Evolutionary conservation across 2,797 vertebrate genomes (phyloP).

Genomic region (Poecile montanus): DNA sequence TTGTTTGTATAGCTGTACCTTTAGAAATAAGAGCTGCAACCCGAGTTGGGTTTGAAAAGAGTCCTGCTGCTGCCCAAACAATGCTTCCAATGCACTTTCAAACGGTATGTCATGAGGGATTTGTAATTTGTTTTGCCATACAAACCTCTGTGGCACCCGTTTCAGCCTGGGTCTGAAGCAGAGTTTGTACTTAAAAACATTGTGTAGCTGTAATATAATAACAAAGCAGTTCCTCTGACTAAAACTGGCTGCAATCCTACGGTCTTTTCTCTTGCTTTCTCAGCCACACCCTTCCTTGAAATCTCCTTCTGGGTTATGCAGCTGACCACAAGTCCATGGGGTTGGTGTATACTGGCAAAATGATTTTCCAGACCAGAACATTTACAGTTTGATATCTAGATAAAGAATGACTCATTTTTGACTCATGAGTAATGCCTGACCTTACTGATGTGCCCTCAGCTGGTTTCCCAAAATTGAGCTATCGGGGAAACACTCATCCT

Average conservation of each 20-base stretch:
- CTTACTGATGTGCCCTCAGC: background rate
- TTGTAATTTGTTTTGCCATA: constrained; percentile 27
- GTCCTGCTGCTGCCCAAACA: constrained; percentile 34
- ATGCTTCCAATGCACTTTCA: constrained; percentile 33
- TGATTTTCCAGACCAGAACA: constrained; percentile 24
- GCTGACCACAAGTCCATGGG: background rate
- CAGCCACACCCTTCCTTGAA: constrained; percentile 51
- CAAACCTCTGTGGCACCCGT: background rate
- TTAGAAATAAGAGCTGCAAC: constrained; percentile 8
- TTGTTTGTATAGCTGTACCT: constrained; percentile 39
- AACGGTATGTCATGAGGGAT: constrained; percentile 1
- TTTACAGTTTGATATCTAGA: constrained; percentile 17
- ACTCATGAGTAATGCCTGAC: constrained; percentile 1
- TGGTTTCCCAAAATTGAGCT: background rate
- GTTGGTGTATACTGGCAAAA: background rate
- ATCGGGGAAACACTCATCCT: background rate
- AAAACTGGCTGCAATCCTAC: background rate
- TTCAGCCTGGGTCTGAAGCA: background rate
- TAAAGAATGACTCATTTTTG: constrained; percentile 22
- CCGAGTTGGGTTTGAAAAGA: background rate
- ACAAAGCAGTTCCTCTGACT: constrained; percentile 41
- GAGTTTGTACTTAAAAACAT: constrained; percentile 9
- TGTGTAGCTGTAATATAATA: constrained; percentile 16
- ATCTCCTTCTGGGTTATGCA: background rate
- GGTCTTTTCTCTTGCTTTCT: constrained; percentile 30